Evolutionary conservation across 2,797 vertebrate species (phyloP), one percentile per base, ranked within the genome.

Genomic region (Oryzias dopingdopingensis): DNA sequence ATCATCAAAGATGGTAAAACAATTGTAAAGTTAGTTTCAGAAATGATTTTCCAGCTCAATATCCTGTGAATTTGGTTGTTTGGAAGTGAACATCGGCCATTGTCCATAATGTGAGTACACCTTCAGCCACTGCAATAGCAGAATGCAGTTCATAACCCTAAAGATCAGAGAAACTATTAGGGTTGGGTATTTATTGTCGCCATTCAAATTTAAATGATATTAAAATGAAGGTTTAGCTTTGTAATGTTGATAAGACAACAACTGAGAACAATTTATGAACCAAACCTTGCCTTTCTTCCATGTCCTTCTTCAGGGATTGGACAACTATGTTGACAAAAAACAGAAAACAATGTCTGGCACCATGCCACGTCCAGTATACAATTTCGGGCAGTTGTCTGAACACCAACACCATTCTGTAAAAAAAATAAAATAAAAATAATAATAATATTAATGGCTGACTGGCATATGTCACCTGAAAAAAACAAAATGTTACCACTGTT

Each of bases 351-450:
- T 83, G 59, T 63, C 74, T 88, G 13, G 81, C 0, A 22, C 67
- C 15, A 14, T 79, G 76, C 81, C 81, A 90, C n/a, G 57, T 24
- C 84, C 85, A 90, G 58, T 83, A 77, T 16, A 65, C 8, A 37
- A 70, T 5, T 14, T 59, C 53, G 3, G 56, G 45, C 4, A 55
- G 6, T 6, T 66, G 20, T 1, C 13, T 66, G 29, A 79, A 51
- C 48, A 76, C 13, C 22, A 57, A 14, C 57, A 68, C 40, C 56
- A 86, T 41, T 43, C 90, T 91, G 56, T 16, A 15, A 32, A 29
- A 46, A 14, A 26, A 29, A 17, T n/a, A 56, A 18, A 51, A 50
- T 8, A 20, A 4, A 0, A 50, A 55, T 63, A 7, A 50, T 15
- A 43, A 10, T 13, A 16, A 1, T 17, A 43, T 6, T 43, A 6